A percentile compares a stretch with the other conserved stretches of the same genome.
phyloP scores from a whole-genome alignment of 2,888 invertebrate genomes.

The Apotomis turbidana region DNA sequence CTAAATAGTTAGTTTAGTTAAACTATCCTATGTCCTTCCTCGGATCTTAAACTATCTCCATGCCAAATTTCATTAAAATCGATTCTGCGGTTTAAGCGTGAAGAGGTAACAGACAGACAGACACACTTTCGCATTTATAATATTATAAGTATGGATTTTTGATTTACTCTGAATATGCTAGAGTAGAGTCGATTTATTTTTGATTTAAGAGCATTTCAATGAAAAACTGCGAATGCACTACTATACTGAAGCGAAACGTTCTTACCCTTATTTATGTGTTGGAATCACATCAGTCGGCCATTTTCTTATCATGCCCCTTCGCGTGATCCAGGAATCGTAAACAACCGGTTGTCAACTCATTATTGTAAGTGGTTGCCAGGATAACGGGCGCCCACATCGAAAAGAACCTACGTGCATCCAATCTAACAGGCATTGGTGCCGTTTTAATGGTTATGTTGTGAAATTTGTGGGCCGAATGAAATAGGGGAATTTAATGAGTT shows the following conservation, averaged over 20 bases:
- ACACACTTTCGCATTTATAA: no score
- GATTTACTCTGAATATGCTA: no score
- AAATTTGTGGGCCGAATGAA: constrained; percentile 28
- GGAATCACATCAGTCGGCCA: not conserved
- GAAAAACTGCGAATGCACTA: no score
- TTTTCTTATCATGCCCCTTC: constrained; percentile 22
- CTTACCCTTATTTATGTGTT: constrained; percentile 16
- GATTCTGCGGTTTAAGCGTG: no score
- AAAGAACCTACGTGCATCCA: not conserved
- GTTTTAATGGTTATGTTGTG: not conserved
- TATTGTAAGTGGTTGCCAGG: constrained; percentile 21
- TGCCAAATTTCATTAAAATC: no score
- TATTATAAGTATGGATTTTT: no score
- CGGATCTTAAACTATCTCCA: no score
- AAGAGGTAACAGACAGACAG: no score
- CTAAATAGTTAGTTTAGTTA: no score
- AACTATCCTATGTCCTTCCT: no score
- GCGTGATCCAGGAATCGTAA: constrained; percentile 24
- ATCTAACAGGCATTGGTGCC: not conserved
- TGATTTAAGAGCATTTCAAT: no score
- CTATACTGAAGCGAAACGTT: constrained; percentile 6
- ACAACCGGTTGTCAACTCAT: constrained; percentile 27
- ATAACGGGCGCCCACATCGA: not conserved
- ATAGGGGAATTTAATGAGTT: constrained; percentile 27
- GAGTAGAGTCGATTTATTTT: no score